A percentile compares a stretch with the other conserved stretches of the same genome.
These are phyloP conservation scores for Gallinago nigripennis DNA, from an alignment of 2,797 vertebrate genomes.

Conservation along the genomic window DNA sequence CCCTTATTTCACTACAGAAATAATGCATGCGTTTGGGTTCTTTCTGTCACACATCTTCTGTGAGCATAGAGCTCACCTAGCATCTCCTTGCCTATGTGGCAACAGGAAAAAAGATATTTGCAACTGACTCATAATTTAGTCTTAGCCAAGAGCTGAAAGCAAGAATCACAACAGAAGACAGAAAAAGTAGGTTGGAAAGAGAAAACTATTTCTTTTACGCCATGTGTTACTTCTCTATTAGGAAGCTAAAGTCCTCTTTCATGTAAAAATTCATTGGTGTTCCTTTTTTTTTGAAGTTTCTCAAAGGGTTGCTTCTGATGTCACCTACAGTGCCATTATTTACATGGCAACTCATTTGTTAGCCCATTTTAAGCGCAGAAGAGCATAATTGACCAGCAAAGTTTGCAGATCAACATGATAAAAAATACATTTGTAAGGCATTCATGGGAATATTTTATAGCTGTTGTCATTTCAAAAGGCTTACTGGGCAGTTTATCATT, in stretches of 20 bases:
- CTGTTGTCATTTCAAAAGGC: not conserved
- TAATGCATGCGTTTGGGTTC: not conserved
- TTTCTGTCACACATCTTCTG: not conserved
- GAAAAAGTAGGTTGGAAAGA: not conserved
- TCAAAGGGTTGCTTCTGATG: not conserved
- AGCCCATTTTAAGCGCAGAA: not conserved
- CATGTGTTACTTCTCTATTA: not conserved
- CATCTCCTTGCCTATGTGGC: not conserved
- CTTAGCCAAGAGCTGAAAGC: not conserved
- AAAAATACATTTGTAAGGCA: not conserved
- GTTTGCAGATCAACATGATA: not conserved
- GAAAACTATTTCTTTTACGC: not conserved
- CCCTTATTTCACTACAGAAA: not conserved
- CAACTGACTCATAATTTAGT: not conserved
- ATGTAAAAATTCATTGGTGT: not conserved
- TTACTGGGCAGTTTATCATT: not conserved
- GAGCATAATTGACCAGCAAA: not conserved
- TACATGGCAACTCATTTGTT: not conserved
- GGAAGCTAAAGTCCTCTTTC: not conserved
- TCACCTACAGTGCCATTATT: not conserved
- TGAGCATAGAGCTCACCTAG: not conserved
- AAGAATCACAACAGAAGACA: not conserved
- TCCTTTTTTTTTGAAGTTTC: not conserved
- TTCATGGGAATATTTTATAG: not conserved
- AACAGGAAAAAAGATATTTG: not conserved